Base-by-base conservation (phyloP, 2,113 vertebrate genomes). In the Chaetorhynchus papuensis region DNA sequence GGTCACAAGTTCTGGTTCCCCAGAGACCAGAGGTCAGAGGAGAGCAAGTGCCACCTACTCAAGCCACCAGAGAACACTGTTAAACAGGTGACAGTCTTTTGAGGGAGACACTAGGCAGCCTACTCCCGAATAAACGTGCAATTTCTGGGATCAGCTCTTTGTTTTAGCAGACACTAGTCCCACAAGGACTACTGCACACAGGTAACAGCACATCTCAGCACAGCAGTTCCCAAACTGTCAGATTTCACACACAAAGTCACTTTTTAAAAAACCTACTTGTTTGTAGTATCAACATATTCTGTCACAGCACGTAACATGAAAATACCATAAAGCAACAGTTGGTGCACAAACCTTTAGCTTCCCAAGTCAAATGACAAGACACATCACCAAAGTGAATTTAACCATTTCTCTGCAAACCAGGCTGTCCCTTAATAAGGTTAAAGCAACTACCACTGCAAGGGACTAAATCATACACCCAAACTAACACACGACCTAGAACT, bases 121-220 rank as follows among this genome's bases (percentile, higher is more conserved):
- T 14, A 3, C 5, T 27, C 54, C 42, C 68, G 7, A 59, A 28
- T 0, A 23, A 0, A 72, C 2, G 1, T 17, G 28, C 11, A 1
- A 3, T 31, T 77, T 76, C 72, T 59, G 24, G 39, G n/a, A 83
- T 44, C 75, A 47, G 8, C 31, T 89, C 57, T 44, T 61, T 59
- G 11, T 61, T 31, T 53, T 4, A 14, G 17, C 45, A 79, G 39
- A 45, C 22, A 6, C 13, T 4, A 64, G n/a, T 57, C 69, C 61
- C 44, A 44, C 33, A 13, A 31, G 41, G n/a, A 27, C 28, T 17
- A 6, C 0, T 22, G 28, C 2, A 2, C 11, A 49, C 53, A 81
- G 28, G 39, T 17, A 68, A 65, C 28, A 56, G 31, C 42, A 49
- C 2, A 5, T 24, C 42, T 30, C 82, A 70, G 71, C 18, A 66